These are phyloP conservation scores for Ceryle rudis DNA, from an alignment of 2,797 vertebrate species.

Conservation along the genomic window DNA sequence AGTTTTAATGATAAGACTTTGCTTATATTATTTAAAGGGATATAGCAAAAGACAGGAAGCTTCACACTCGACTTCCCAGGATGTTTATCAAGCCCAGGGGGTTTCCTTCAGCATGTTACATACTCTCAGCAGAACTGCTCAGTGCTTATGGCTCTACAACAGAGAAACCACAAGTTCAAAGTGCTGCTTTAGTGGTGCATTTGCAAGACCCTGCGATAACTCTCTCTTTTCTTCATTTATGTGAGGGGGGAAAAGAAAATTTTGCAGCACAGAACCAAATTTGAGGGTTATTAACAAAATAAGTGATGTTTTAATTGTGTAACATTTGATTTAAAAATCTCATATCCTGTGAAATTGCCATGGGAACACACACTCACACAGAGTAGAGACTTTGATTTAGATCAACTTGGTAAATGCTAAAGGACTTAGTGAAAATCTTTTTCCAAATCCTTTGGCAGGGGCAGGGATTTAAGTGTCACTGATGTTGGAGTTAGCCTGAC, in stretches of 20 bases:
- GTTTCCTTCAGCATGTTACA: neutral
- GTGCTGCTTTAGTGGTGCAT: neutral
- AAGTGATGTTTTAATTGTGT: neutral
- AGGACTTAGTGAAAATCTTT: slow-evolving; percentile 1
- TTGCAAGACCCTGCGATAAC: neutral
- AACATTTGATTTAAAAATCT: neutral
- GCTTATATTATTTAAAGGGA: slow-evolving; percentile 42
- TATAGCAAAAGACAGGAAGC: slow-evolving; percentile 1
- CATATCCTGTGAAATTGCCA: neutral
- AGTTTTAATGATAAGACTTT: slow-evolving; percentile 38
- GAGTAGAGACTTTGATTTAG: neutral
- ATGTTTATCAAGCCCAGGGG: neutral
- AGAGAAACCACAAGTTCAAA: neutral
- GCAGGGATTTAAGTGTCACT: neutral
- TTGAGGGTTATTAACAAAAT: neutral
- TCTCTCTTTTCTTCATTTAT: neutral
- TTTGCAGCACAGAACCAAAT: neutral
- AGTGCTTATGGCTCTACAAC: neutral
- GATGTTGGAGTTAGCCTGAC: neutral
- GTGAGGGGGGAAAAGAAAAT: neutral
- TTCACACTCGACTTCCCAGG: neutral
- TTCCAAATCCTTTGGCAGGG: neutral
- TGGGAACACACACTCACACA: neutral
- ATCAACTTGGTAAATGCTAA: neutral
- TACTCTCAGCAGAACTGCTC: neutral